phyloP scores from a whole-genome alignment of 1,140 invertebrate genomes.

The Cotesia typhae region DNA sequence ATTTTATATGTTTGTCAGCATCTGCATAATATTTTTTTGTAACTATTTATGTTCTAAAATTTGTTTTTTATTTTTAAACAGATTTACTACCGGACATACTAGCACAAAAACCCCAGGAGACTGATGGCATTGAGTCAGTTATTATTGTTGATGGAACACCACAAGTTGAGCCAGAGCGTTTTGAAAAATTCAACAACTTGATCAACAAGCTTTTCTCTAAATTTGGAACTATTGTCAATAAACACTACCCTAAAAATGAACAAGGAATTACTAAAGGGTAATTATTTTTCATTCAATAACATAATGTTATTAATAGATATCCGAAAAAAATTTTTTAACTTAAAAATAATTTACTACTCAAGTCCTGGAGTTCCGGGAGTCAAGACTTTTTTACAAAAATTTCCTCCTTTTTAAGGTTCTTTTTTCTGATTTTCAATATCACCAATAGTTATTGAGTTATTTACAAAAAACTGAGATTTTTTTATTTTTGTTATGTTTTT shows the following conservation, averaged over 20 bases:
- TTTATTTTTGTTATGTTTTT: too few relatives aligned
- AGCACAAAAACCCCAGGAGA: slow-evolving; percentile 88
- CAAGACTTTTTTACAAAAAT: too few relatives aligned
- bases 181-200: slow-evolving; percentile 93
- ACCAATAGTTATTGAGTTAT: too few relatives aligned
- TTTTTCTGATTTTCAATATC: too few relatives aligned
- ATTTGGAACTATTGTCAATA: slow-evolving; percentile 90
- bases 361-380: too few relatives aligned
- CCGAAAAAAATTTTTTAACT: too few relatives aligned
- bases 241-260: slow-evolving; percentile 87
- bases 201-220: slow-evolving; percentile 92
- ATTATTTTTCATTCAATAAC: neutral
- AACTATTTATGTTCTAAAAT: slow-evolving; percentile 9
- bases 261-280: slow-evolving; percentile 88
- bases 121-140: slow-evolving; percentile 94
- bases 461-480: too few relatives aligned
- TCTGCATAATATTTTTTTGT: neutral
- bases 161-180: slow-evolving; percentile 87
- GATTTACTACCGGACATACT: slow-evolving; percentile 90
- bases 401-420: too few relatives aligned
- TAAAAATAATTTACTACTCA: too few relatives aligned
- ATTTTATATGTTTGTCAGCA: too few relatives aligned
- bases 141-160: slow-evolving; percentile 97
- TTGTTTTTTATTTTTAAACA: slow-evolving; percentile 63
- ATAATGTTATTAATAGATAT: too few relatives aligned